Evolutionary conservation across 2,113 vertebrate genomes (phyloP).

Genomic region (Rhagologus leucostigma): DNA sequence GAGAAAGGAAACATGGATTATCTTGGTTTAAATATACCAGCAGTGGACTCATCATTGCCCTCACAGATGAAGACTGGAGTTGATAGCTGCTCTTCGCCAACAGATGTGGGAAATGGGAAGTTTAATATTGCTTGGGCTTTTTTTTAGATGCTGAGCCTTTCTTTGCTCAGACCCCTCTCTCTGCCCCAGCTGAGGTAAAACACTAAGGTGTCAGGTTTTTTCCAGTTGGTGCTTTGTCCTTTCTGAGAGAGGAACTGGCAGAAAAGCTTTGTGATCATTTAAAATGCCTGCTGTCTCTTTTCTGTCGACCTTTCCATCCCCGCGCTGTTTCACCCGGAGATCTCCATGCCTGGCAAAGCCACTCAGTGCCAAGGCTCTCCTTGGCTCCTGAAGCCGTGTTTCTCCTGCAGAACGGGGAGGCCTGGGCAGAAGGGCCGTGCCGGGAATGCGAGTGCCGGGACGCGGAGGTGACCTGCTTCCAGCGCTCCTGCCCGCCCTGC

Average conservation of each 20-base stretch:
- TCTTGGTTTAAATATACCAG: neutral
- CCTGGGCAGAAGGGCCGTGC: constrained; percentile 80
- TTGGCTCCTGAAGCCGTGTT: neutral
- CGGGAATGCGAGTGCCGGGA: constrained; percentile 80
- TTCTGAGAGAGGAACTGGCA: neutral
- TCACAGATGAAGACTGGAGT: neutral
- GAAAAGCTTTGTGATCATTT: neutral
- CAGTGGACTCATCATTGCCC: neutral
- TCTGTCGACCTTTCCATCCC: neutral
- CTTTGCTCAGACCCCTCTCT: constrained; percentile 14
- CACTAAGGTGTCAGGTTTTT: constrained; percentile 47
- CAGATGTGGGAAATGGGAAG: neutral
- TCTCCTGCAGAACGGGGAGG: constrained; percentile 69
- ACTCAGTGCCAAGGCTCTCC: fast-evolving
- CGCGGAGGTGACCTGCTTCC: constrained; percentile 79
- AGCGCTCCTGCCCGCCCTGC: constrained; percentile 82
- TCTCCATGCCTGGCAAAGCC: fast-evolving
- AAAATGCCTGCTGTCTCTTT: neutral
- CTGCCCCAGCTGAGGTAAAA: constrained; percentile 58
- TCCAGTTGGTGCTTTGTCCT: neutral
- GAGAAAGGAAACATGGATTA: neutral
- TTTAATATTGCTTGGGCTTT: neutral
- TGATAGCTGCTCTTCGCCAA: neutral
- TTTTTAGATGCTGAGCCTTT: neutral
- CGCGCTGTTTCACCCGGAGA: no score